A percentile compares a stretch with the other conserved stretches of the same genome.
These are phyloP conservation scores for Epicauta chinensis DNA, from an alignment of 1,140 invertebrate species.

Conservation along the genomic window DNA sequence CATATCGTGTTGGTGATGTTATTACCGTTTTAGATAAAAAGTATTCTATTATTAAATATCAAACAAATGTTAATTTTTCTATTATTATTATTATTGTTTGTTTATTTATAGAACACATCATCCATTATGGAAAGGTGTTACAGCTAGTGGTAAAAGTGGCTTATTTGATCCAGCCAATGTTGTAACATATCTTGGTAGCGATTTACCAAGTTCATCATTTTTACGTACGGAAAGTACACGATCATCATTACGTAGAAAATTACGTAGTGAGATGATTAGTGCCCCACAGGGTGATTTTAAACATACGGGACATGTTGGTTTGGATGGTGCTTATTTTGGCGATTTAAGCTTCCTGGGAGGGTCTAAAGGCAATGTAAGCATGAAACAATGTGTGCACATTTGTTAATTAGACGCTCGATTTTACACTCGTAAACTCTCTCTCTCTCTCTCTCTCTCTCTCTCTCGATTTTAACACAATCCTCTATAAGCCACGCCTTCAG, in stretches of 20 bases:
- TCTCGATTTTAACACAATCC: no score
- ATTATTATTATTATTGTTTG: no score
- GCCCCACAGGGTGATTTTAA: constrained; percentile 94
- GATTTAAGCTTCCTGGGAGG: constrained; percentile 82
- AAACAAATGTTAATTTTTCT: background rate
- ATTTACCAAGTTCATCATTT: constrained; percentile 53
- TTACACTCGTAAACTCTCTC: no score
- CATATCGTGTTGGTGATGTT: constrained; percentile 82
- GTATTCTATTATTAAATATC: constrained; percentile 42
- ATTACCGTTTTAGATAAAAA: constrained; percentile 92
- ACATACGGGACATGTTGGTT: constrained; percentile 91
- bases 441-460: no score
- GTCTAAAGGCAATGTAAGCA: constrained; percentile 50
- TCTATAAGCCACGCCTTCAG: no score
- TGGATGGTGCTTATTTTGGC: constrained; percentile 95
- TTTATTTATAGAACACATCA: constrained; percentile 37
- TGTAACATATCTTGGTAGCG: constrained; percentile 78
- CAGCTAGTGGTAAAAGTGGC: constrained; percentile 79
- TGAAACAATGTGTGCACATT: background rate
- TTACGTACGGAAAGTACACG: constrained; percentile 49
- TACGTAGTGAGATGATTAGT: constrained; percentile 92
- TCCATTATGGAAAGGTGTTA: constrained; percentile 77
- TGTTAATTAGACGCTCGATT: constrained; percentile 6
- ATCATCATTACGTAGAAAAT: constrained; percentile 58
- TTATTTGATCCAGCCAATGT: constrained; percentile 86